A percentile compares a stretch with the other conserved stretches of the same genome.
phyloP scores from a whole-genome alignment of 2,113 vertebrate species.

The Salminus brasiliensis region DNA sequence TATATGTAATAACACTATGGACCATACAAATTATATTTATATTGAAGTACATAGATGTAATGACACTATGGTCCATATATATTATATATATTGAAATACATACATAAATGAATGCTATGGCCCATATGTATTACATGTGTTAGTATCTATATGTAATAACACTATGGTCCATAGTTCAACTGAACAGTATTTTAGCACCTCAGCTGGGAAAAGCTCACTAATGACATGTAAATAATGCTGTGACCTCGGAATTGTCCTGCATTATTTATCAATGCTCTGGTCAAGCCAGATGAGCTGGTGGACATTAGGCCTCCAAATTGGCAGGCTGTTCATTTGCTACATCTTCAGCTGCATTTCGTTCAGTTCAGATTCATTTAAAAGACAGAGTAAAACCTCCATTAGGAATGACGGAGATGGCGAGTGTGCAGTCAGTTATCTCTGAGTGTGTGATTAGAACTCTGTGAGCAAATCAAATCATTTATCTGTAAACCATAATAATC shows the following conservation, averaged over 20 bases:
- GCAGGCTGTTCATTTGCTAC: conserved; percentile 9
- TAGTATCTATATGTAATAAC: too few relatives aligned
- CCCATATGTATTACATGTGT: too few relatives aligned
- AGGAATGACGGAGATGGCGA: not conserved
- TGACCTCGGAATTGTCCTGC: conserved; percentile 84
- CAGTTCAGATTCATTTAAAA: too few relatives aligned
- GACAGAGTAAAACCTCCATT: not conserved
- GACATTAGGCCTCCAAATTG: conserved; percentile 72
- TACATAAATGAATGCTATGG: too few relatives aligned
- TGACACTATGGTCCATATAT: too few relatives aligned
- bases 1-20: too few relatives aligned
- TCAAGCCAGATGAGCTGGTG: conserved; percentile 74
- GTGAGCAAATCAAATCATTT: conserved; percentile 34
- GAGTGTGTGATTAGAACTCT: not conserved
- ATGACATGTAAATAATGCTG: conserved; percentile 96
- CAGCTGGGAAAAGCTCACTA: conserved; percentile 77
- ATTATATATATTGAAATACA: too few relatives aligned
- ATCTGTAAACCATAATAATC: conserved; percentile 34
- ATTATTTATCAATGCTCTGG: conserved; percentile 90
- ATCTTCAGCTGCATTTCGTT: too few relatives aligned
- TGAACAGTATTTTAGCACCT: too few relatives aligned
- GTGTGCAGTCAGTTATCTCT: not conserved
- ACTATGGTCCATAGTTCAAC: too few relatives aligned
- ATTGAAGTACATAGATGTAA: too few relatives aligned
- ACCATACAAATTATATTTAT: too few relatives aligned